These are phyloP conservation scores for Falcunculus frontatus DNA, from an alignment of 2,113 vertebrate genomes.

Conservation along the genomic window DNA sequence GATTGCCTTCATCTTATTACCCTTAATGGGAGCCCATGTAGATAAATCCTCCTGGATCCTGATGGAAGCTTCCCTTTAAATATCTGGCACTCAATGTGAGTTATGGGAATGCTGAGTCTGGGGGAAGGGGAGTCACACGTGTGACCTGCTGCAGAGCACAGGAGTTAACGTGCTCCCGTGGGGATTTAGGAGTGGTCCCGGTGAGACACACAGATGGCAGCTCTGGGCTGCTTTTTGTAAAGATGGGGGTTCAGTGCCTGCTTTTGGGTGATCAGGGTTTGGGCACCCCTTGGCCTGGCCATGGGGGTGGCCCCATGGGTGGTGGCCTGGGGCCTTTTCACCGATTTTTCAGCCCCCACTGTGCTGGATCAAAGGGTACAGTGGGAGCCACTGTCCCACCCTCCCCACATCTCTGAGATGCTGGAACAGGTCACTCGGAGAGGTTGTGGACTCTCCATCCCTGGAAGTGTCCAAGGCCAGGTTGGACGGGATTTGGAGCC, in stretches of 20 bases:
- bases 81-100: background rate
- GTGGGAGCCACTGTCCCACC: background rate
- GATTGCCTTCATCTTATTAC: conserved; percentile 58
- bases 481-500: accelerated
- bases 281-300: background rate
- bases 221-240: background rate
- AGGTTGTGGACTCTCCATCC: background rate
- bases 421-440: accelerated
- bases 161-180: accelerated
- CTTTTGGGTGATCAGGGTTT: background rate
- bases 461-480: background rate
- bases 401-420: background rate
- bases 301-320: background rate
- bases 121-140: background rate
- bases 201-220: background rate
- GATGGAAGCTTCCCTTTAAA: conserved; percentile 42
- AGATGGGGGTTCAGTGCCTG: too few relatives aligned
- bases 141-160: background rate
- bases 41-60: conserved; percentile 50
- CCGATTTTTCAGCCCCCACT: background rate
- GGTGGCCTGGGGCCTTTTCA: background rate
- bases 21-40: conserved; percentile 38
- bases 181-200: background rate
- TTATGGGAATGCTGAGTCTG: background rate
- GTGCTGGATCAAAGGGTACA: background rate